Base-by-base conservation (phyloP, 92 coral and sea anemone genomes). In the Pocillopora meandrina region DNA sequence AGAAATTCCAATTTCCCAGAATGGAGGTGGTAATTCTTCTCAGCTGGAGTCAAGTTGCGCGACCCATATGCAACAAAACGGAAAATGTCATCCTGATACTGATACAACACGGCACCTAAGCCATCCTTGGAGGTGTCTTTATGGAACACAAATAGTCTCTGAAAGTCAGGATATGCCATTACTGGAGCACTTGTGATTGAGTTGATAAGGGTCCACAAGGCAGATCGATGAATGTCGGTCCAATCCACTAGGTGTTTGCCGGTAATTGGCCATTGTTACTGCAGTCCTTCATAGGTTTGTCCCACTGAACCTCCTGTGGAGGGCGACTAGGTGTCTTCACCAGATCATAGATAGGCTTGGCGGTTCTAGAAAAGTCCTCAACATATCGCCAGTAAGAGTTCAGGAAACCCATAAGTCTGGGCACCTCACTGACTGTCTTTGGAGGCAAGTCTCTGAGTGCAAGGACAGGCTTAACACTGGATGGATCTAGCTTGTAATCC, bases 361-460 rank as follows among this genome's bases (percentile, higher is more conserved):
- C 78, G 20, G 82, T 87, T 70, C 59, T 78, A 35, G 88, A 71
- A 73, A 90, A 86, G 72, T 86, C 63, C 79, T 69, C 58, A 76
- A 90, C 80, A 75, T 90, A 86, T 65, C 90, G 61, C 52, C 92
- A n/a, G 82, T 89, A 89, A 61, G 84, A 85, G 79, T 85, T 90
- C 72, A 90, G 83, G 64, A 90, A 86, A 12, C 93, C 93, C 90
- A 82, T 86, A n/a, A 86, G 85, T 78, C 79, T 90, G 58, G 85
- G 61, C 65, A 90, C 86, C 31, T 90, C 93, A 56, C 69, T 84
- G 6, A 90, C 88, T 26, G 93, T 90, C 89, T 83, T 90, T 19
- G 91, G 90, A 82, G 86, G 71, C 31, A 79, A 61, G 79, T 86
- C 75, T 77, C 60, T 90, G 20, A 87, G 88, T 0, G 67, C 66